phyloP scores from a whole-genome alignment of 2,113 vertebrate species.

The Pomatostomus ruficeps region DNA sequence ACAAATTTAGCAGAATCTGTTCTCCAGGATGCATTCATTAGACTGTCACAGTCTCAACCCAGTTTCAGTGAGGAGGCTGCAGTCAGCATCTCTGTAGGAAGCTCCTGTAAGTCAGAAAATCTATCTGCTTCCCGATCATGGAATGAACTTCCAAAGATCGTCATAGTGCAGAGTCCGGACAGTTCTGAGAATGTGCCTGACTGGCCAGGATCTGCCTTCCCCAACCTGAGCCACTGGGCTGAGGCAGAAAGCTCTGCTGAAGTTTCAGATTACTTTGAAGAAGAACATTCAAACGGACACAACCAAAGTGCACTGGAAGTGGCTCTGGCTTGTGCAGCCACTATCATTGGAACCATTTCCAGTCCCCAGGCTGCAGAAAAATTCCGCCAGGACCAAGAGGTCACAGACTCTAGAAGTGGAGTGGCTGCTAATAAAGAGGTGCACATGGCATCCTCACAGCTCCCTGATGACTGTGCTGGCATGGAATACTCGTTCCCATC shows the following conservation, averaged over 20 bases:
- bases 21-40: conserved; percentile 92
- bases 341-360: conserved; percentile 90
- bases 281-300: conserved; percentile 36
- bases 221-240: conserved; percentile 51
- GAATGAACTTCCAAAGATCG: conserved; percentile 92
- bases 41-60: conserved; percentile 85
- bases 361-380: conserved; percentile 84
- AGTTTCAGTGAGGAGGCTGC: conserved; percentile 77
- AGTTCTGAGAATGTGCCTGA: conserved; percentile 77
- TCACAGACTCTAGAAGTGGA: neutral
- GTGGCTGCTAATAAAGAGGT: neutral
- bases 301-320: conserved; percentile 82
- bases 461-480: neutral
- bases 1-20: conserved; percentile 93
- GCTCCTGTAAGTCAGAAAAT: conserved; percentile 52
- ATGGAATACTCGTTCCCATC: conserved; percentile 83
- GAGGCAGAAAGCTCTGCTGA: conserved; percentile 54
- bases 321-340: conserved; percentile 89
- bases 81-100: conserved; percentile 69
- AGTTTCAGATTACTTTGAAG: neutral
- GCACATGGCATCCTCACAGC: conserved; percentile 13
- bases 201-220: conserved; percentile 73
- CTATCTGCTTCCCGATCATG: conserved; percentile 67
- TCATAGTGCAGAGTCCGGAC: conserved; percentile 95
- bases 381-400: conserved; percentile 72